Evolutionary conservation across 2,888 invertebrate species (phyloP).

Genomic region (Boloria euphrosyne): DNA sequence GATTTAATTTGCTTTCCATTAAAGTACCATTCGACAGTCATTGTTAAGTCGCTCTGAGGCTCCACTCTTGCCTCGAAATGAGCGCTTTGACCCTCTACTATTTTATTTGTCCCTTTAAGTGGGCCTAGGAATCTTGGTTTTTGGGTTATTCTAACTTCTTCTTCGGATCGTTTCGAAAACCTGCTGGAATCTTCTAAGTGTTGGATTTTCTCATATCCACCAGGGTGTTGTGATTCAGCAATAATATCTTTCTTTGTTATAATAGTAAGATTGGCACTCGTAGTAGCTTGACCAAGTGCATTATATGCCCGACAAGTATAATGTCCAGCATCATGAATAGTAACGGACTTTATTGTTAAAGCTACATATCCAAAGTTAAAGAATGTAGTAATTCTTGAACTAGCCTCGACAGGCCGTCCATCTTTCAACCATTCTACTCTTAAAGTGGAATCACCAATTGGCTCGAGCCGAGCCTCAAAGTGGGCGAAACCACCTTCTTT

Average conservation of each 20-base stretch:
- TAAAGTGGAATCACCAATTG: slow-evolving; percentile 94
- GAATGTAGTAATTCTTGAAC: slow-evolving; percentile 95
- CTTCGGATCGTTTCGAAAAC: slow-evolving; percentile 86
- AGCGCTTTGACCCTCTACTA: slow-evolving; percentile 95
- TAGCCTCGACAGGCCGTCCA: slow-evolving; percentile 94
- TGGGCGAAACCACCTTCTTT: slow-evolving; percentile 97
- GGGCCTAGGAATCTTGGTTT: slow-evolving; percentile 94
- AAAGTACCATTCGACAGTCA: slow-evolving; percentile 98
- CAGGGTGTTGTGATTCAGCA: slow-evolving; percentile 95
- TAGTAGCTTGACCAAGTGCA: slow-evolving; percentile 91
- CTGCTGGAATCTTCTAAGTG: slow-evolving; percentile 92
- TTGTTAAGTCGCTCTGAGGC: slow-evolving; percentile 95
- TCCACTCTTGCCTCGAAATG: slow-evolving; percentile 97
- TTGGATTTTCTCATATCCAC: slow-evolving; percentile 95
- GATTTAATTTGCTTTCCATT: slow-evolving; percentile 95
- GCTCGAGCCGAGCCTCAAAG: slow-evolving; percentile 97
- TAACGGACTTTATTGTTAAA: slow-evolving; percentile 94
- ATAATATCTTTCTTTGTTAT: slow-evolving; percentile 93
- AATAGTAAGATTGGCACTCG: slow-evolving; percentile 91
- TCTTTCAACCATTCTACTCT: slow-evolving; percentile 97
- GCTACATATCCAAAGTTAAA: slow-evolving; percentile 98
- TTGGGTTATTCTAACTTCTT: slow-evolving; percentile 89
- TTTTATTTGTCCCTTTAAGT: slow-evolving; percentile 95
- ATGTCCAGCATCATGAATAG: slow-evolving; percentile 93
- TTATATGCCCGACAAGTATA: slow-evolving; percentile 95